phyloP scores from a whole-genome alignment of 2,888 invertebrate genomes.

The Lasioglossum oenotherae region DNA sequence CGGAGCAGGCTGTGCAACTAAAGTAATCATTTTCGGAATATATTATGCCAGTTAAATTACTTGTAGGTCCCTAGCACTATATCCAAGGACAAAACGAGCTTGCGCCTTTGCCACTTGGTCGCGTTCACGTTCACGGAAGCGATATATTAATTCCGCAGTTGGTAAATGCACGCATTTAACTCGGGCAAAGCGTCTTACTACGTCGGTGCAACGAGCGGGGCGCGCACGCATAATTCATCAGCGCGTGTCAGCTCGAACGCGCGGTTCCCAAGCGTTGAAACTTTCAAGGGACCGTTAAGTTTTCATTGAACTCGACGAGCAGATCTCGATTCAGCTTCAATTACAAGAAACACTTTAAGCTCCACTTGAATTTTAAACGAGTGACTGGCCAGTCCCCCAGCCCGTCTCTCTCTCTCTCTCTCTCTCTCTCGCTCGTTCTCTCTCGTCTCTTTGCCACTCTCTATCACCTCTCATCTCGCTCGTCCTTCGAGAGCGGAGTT shows the following conservation, averaged over 20 bases:
- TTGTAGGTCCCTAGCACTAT: background rate
- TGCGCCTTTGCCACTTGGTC: background rate
- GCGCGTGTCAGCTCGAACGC: background rate
- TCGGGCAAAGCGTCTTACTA: background rate
- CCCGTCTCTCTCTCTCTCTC: background rate
- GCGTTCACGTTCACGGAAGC: background rate
- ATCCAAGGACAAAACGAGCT: background rate
- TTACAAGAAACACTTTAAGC: constrained; percentile 47
- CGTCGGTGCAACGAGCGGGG: constrained; percentile 5
- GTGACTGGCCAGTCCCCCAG: background rate
- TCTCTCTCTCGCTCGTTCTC: background rate
- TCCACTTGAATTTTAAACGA: constrained; percentile 47
- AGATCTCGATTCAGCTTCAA: constrained; percentile 45
- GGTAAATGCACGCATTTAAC: constrained; percentile 7
- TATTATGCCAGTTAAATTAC: constrained; percentile 2
- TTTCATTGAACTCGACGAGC: constrained; percentile 21
- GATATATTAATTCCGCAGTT: constrained; percentile 3
- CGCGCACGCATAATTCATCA: constrained; percentile 32
- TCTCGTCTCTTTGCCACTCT: background rate
- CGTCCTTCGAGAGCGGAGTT: background rate
- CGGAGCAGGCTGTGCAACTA: background rate
- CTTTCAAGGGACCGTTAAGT: constrained; percentile 23
- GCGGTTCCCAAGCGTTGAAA: background rate
- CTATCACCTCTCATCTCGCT: background rate
- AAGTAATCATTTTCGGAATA: background rate